A percentile compares a stretch with the other conserved stretches of the same genome.
These are phyloP conservation scores for Zapus hudsonius DNA, from an alignment of 2,113 vertebrate species.

Conservation along the genomic window DNA sequence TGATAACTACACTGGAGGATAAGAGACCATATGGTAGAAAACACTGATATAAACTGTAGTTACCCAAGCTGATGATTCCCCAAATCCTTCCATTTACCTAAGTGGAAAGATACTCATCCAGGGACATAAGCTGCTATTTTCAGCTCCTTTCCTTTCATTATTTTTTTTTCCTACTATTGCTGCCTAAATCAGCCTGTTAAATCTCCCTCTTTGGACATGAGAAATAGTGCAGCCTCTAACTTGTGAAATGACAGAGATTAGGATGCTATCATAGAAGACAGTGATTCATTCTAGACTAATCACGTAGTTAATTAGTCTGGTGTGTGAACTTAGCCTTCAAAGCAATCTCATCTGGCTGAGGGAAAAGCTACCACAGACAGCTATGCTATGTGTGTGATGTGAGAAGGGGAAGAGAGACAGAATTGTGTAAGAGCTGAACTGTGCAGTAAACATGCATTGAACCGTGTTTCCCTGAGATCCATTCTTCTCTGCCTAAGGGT, in stretches of 20 bases:
- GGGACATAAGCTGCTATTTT: constrained; percentile 22
- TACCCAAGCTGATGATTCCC: neutral
- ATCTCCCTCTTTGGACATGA: constrained; percentile 62
- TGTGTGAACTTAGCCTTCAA: constrained; percentile 71
- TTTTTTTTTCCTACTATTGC: neutral
- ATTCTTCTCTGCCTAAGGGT: constrained; percentile 32
- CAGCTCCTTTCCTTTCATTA: neutral
- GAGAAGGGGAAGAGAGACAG: constrained; percentile 24
- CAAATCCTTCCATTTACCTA: neutral
- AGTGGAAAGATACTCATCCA: neutral
- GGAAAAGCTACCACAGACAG: constrained; percentile 50
- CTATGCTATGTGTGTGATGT: constrained; percentile 40
- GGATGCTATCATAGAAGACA: constrained; percentile 55
- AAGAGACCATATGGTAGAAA: neutral
- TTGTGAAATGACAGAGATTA: constrained; percentile 45
- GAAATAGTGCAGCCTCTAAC: constrained; percentile 54
- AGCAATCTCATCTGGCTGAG: constrained; percentile 43
- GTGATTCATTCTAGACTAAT: constrained; percentile 70
- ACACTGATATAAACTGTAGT: neutral
- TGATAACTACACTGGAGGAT: neutral
- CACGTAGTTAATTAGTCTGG: constrained; percentile 71
- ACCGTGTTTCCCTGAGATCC: constrained; percentile 9
- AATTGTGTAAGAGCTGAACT: constrained; percentile 58
- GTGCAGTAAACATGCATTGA: constrained; percentile 49
- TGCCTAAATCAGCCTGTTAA: constrained; percentile 47